phyloP scores from a whole-genome alignment of 2,797 vertebrate genomes.

The Nothura maculosa region DNA sequence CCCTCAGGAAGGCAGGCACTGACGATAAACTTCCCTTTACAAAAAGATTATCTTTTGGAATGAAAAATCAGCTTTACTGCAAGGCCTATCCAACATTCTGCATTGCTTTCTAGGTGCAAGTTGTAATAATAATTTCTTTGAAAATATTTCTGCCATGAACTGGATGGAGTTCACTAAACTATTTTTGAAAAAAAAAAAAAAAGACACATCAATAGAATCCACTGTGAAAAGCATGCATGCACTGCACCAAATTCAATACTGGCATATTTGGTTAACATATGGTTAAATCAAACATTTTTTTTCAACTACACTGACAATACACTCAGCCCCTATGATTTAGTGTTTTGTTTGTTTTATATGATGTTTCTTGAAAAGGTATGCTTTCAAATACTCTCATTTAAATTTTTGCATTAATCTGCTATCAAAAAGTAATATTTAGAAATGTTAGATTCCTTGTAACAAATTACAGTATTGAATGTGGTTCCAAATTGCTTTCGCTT shows the following conservation, averaged over 20 bases:
- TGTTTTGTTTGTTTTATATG: not conserved
- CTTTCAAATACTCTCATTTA: not conserved
- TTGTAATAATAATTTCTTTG: not conserved
- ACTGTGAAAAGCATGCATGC: not conserved
- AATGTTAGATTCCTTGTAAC: not conserved
- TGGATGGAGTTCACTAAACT: not conserved
- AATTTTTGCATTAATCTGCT: not conserved
- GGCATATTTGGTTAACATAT: not conserved
- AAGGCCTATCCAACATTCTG: not conserved
- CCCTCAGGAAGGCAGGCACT: not conserved
- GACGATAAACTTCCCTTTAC: not conserved
- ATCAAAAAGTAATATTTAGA: not conserved
- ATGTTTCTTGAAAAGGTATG: not conserved
- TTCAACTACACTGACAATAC: not conserved
- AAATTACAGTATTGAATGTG: slow-evolving; percentile 39
- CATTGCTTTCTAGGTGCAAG: not conserved
- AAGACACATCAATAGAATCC: not conserved
- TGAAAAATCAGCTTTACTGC: not conserved
- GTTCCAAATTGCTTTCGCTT: slow-evolving; percentile 18
- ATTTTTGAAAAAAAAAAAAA: not conserved
- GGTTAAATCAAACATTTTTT: not conserved
- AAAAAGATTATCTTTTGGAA: not conserved
- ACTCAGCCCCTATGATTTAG: not conserved
- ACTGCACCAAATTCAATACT: not conserved
- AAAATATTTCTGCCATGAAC: not conserved